Base-by-base conservation (phyloP, 1,140 invertebrate genomes). In the Diabrotica virgifera region DNA sequence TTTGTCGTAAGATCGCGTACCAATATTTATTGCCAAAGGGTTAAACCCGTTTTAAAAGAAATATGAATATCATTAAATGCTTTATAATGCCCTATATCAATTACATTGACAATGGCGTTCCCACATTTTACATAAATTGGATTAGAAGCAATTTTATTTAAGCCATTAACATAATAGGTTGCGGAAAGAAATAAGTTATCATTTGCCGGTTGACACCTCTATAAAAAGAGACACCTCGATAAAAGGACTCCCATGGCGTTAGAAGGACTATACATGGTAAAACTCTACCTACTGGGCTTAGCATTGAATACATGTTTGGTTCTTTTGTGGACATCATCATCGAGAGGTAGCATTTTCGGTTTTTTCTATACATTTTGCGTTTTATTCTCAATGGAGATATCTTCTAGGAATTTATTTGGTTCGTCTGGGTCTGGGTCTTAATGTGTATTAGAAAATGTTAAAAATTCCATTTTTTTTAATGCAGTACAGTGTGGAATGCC, bases 151-250 rank as follows among this genome's bases (percentile, higher is more conserved):
- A 46, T 46, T 5, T 46, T 46, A 46, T 10, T 10, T 46, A n/a
- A 10, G 8, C 40, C 40, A 46, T 46, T 46, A 10, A n/a, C 8
- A 46, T 46, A 46, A 46, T 46, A 46, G n/a, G 8, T 46, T 24
- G 8, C 40, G 40, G 40, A 10, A n/a, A 46, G 40, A 46, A 46
- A 46, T 46, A 46, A 46, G 40, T 46, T 46, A 46, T 46, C 40
- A 46, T 46, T 46, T 46, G 40, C n/a, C 40, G 40, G 40, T 46
- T 46, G 40, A 46, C 40, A 46, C 40, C 40, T n/a, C n/a, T 46
- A 46, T 46, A 46, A 46, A 46, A n/a, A 46, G 40, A 46, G 40
- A 46, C 40, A 46, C 40, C 40, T 46, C n/a, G 40, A 46, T 46
- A 46, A 46, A 46, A 46, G 40, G 40, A 46, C 40, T 46, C 40